Base-by-base conservation (phyloP, 2,113 vertebrate genomes). In the Sinocyclocheilus anshuiensis region DNA sequence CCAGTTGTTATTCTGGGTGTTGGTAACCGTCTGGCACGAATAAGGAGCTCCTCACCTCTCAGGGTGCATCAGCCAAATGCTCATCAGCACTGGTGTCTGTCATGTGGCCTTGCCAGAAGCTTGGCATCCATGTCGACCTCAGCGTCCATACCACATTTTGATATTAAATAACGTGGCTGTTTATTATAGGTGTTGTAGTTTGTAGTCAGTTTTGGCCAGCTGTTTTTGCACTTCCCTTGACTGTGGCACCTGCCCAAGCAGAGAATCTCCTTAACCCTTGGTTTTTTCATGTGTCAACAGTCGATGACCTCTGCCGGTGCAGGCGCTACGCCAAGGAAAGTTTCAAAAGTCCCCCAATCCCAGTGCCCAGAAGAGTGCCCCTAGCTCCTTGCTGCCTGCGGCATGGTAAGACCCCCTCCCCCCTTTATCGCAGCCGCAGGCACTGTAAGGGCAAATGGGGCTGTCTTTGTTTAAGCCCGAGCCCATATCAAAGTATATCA, bases 201-300 rank as follows among this genome's bases (percentile, higher is more conserved):
- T 48, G 2, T 81, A 65, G 15, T 79, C 7, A 6, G 3, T 29
- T 67, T 10, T 57, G 53, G 10, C 67, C 18, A 55, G 24, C 78
- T 83, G 69, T 86, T 86, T 88, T 79, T 87, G 69, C 48, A 76
- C 61, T 86, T 80, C 87, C 71, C 90, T 88, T 84, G 87, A 89
- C 84, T 89, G 86, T 90, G 88, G 91, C 90, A 89, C 91, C 89
- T 90, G 88, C 90, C 90, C 89, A 24, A 90, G 90, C 91, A 91
- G 91, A 92, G 90, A 88, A 85, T 86, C 91, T 85, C 84, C 89
- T 91, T 91, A 90, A 91, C 91, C 88, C 89, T 90, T 90, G 86
- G 78, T 90, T 91, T 92, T 89, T 91, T 91, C 89, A 91, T 92
- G 91, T 92, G 91, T 91, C 88, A 91, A 91, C 90, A 91, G 91